Conservation (phyloP, 2,888 invertebrate species). For the Esperia sulphurella region DNA sequence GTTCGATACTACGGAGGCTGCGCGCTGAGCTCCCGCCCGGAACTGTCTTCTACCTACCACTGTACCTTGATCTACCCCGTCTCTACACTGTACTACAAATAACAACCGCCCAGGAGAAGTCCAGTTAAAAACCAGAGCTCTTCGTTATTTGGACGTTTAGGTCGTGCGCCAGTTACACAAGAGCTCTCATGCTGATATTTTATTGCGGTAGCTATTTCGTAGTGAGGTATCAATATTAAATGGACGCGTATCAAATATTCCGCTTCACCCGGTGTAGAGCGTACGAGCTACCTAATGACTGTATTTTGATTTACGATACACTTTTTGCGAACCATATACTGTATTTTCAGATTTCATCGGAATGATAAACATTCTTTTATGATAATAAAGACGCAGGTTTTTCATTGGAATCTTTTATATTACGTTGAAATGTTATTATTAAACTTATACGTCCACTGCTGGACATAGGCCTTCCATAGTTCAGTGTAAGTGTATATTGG, state of each 20-base stretch:
- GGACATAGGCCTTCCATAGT: too few species aligned
- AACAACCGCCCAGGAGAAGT: constrained; percentile 24
- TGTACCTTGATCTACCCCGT: constrained; percentile 38
- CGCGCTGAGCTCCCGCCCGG: constrained; percentile 51
- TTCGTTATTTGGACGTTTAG: constrained; percentile 30
- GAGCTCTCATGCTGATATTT: constrained; percentile 38
- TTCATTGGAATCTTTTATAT: not conserved
- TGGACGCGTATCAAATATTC: constrained; percentile 45
- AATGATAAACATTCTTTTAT: constrained; percentile 8
- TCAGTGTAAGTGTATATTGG: too few species aligned
- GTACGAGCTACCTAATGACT: constrained; percentile 38
- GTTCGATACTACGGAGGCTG: constrained; percentile 66
- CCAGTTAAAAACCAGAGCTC: constrained; percentile 38
- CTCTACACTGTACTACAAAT: constrained; percentile 16
- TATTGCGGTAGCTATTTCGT: constrained; percentile 33
- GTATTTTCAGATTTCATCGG: constrained; percentile 16
- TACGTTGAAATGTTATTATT: not conserved
- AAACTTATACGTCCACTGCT: too few species aligned
- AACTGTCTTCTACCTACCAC: constrained; percentile 33
- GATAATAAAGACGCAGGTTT: not conserved
- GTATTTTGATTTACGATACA: constrained; percentile 50
- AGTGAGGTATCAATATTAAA: constrained; percentile 38
- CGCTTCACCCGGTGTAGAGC: constrained; percentile 34
- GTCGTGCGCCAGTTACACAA: constrained; percentile 37
- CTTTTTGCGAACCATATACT: constrained; percentile 28